phyloP scores from a whole-genome alignment of 2,797 vertebrate genomes.

The Onychomys arenicola region DNA sequence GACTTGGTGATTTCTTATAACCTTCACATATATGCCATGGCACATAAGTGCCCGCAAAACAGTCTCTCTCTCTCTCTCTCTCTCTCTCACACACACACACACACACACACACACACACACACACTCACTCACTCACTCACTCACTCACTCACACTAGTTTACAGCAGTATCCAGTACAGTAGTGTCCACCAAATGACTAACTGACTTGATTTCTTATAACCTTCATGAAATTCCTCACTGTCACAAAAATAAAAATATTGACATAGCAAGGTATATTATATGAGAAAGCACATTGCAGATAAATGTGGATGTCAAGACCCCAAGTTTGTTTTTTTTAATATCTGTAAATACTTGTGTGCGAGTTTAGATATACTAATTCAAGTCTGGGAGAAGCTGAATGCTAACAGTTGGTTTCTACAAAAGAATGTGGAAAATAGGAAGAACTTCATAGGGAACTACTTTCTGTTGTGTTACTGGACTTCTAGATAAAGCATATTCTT shows the following conservation, averaged over 20 bases:
- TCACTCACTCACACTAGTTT: neutral
- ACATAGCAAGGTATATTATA: neutral
- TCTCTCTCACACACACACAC: neutral
- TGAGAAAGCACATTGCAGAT: conserved; percentile 7
- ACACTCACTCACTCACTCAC: neutral
- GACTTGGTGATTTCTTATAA: conserved; percentile 32
- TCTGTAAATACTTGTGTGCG: neutral
- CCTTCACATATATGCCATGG: neutral
- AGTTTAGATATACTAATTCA: neutral
- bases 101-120: neutral
- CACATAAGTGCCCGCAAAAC: neutral
- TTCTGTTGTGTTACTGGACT: conserved; percentile 54
- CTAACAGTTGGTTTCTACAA: neutral
- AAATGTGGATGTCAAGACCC: neutral
- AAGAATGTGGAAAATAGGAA: neutral
- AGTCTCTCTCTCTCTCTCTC: neutral
- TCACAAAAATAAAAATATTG: conserved; percentile 46
- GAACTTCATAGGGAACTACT: conserved; percentile 1
- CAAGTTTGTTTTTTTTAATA: neutral
- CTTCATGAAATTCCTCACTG: conserved; percentile 50
- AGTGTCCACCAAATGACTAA: neutral
- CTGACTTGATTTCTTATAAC: conserved; percentile 28
- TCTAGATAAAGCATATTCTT: conserved; percentile 40
- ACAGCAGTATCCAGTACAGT: neutral
- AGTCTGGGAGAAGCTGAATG: conserved; percentile 43